Evolutionary conservation across 2,113 vertebrate species (phyloP).

Genomic region (Halcyon senegalensis): DNA sequence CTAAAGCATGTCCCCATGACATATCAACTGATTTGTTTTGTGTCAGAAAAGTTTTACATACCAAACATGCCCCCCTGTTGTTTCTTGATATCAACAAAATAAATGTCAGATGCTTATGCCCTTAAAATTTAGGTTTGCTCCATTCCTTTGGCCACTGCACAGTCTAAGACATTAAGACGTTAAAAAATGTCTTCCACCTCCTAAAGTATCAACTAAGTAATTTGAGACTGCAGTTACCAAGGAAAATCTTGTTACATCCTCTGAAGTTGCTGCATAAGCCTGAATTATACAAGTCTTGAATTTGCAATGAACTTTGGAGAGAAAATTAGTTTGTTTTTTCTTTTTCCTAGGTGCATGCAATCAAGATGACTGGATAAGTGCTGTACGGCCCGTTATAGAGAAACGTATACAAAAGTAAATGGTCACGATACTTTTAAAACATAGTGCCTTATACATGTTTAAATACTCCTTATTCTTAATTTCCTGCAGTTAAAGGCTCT

Average conservation of each 20-base stretch:
- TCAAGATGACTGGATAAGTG: conserved; percentile 96
- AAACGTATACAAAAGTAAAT: conserved; percentile 98
- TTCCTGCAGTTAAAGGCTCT: not conserved
- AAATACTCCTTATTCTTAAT: not conserved
- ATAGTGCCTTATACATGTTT: not conserved
- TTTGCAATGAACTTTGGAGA: not conserved
- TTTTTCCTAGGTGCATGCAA: conserved; percentile 83
- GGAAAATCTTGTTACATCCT: not conserved
- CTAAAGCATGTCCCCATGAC: too few species aligned
- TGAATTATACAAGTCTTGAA: not conserved
- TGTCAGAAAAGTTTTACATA: not conserved
- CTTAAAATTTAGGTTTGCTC: not conserved
- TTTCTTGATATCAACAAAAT: not conserved
- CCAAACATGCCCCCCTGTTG: accelerated
- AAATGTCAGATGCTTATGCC: not conserved
- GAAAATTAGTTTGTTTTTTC: not conserved
- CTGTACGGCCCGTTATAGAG: conserved; percentile 95
- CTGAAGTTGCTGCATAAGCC: not conserved
- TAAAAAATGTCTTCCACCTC: not conserved
- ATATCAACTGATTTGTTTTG: not conserved
- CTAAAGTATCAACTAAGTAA: not conserved
- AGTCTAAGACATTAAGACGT: too few species aligned
- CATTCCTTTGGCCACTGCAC: not conserved
- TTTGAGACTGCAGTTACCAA: not conserved
- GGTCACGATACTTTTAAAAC: not conserved